A percentile compares a stretch with the other conserved stretches of the same genome.
Evolutionary conservation across 37 sponge, comb jelly and placozoan genomes (phyloP).

Genomic region (Aphrocallistes beatrix): DNA sequence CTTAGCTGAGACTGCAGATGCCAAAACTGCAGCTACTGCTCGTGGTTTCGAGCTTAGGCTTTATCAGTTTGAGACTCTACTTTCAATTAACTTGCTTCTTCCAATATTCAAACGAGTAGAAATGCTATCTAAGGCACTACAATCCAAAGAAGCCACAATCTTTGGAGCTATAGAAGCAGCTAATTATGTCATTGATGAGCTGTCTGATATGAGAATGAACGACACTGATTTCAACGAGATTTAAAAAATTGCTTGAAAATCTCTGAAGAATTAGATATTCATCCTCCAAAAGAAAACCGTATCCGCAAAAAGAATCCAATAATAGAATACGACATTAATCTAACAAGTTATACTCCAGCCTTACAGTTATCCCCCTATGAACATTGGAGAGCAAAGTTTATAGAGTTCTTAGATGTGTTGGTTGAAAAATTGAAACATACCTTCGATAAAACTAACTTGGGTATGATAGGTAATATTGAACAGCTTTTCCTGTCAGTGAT

Average conservation of each 20-base stretch:
- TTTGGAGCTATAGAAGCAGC: slow-evolving; percentile 17
- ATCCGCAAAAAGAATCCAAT: slow-evolving; percentile 4
- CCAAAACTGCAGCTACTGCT: neutral
- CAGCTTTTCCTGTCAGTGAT: neutral
- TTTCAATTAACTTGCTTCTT: neutral
- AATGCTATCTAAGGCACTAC: neutral
- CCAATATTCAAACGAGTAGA: neutral
- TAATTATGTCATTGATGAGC: slow-evolving; percentile 6
- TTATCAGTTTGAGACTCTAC: neutral
- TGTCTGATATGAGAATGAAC: neutral
- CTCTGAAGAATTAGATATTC: slow-evolving; percentile 13
- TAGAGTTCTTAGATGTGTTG: too few relatives aligned
- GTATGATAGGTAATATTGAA: too few relatives aligned
- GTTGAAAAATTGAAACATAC: too few relatives aligned
- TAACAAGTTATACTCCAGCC: slow-evolving; percentile 20
- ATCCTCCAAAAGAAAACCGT: slow-evolving; percentile 2
- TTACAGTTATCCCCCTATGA: too few relatives aligned
- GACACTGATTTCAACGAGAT: slow-evolving; percentile 1
- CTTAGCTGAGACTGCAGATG: neutral
- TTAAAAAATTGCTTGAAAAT: slow-evolving; percentile 18
- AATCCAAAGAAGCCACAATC: slow-evolving; percentile 20
- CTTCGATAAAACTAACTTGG: too few relatives aligned
- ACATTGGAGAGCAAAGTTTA: too few relatives aligned
- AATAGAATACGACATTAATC: slow-evolving; percentile 13
- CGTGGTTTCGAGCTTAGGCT: neutral